Percentiles rank a stretch among this genome's conserved stretches.
Conservation (phyloP, 2,888 invertebrate genomes). For the Synergus itoensis region DNA sequence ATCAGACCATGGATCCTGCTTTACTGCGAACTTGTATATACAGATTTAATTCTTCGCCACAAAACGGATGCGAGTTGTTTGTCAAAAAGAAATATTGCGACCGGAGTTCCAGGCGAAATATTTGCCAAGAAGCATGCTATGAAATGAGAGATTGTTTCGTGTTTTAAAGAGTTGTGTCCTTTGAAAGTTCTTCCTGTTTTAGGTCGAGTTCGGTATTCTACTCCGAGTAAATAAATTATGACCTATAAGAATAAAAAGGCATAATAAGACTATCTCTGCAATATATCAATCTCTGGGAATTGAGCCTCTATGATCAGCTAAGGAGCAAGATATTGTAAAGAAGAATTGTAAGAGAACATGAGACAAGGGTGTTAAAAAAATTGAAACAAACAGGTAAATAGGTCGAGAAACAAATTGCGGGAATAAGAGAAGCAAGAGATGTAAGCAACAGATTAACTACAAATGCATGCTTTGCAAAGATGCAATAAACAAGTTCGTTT, state of each 20-base stretch:
- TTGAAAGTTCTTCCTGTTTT: constrained; percentile 9
- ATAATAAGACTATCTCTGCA: background rate
- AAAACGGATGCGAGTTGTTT: constrained; percentile 19
- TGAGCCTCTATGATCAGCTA: constrained; percentile 27
- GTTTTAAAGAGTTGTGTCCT: constrained; percentile 2
- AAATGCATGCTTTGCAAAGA: background rate
- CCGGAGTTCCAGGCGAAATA: constrained; percentile 12
- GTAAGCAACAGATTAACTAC: too few species aligned
- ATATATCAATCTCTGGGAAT: background rate
- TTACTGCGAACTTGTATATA: constrained; percentile 16
- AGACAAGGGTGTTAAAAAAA: constrained; percentile 38
- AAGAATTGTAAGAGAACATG: constrained; percentile 10
- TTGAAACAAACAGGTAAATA: constrained; percentile 21
- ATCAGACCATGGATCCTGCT: constrained; percentile 26
- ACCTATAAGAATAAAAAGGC: background rate
- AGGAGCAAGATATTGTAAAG: background rate
- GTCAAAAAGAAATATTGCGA: constrained; percentile 33
- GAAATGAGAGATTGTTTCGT: constrained; percentile 25
- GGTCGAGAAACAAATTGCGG: constrained; percentile 2
- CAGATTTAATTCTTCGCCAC: constrained; percentile 5
- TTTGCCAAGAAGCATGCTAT: constrained; percentile 16
- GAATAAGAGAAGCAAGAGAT: too few species aligned
- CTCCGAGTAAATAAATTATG: background rate
- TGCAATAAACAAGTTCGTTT: background rate
- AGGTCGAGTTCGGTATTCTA: constrained; percentile 25